Percentiles rank a stretch among this genome's conserved stretches.
phyloP scores from a whole-genome alignment of 2,888 invertebrate species.

The Rhamphomyia laevipes region DNA sequence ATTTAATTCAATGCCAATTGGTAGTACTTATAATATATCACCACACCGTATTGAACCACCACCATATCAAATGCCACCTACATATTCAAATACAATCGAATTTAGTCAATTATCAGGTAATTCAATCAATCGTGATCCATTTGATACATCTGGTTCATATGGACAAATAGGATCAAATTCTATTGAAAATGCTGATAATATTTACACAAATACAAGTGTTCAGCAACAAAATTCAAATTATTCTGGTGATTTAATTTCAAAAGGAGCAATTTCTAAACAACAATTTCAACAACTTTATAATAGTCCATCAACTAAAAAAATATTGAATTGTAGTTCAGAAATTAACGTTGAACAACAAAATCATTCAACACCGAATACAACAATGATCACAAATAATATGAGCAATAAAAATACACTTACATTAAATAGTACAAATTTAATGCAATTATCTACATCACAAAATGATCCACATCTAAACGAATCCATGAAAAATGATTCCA shows the following conservation, averaged over 20 bases:
- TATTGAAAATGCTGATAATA: neutral
- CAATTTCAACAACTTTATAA: neutral
- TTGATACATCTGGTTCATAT: constrained; percentile 45
- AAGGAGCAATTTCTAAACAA: constrained; percentile 14
- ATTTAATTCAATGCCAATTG: constrained; percentile 14
- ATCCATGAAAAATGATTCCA: constrained; percentile 18
- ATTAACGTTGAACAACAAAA: neutral
- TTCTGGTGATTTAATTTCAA: constrained; percentile 1
- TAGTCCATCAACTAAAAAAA: constrained; percentile 2
- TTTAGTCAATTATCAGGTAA: constrained; percentile 21
- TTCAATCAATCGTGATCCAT: constrained; percentile 42
- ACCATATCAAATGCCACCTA: constrained; percentile 44
- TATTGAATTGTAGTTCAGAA: neutral
- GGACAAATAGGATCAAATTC: constrained; percentile 18
- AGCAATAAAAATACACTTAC: no score
- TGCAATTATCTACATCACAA: no score
- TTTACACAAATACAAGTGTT: neutral
- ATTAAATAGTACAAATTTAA: no score
- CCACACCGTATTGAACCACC: constrained; percentile 35
- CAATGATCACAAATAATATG: no score
- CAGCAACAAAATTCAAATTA: neutral
- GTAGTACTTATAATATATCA: constrained; percentile 16
- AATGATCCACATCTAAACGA: no score
- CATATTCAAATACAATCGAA: constrained; percentile 42
- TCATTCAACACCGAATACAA: no score